phyloP scores from a whole-genome alignment of 2,888 invertebrate species.

The Leptopilina drosophilae region DNA sequence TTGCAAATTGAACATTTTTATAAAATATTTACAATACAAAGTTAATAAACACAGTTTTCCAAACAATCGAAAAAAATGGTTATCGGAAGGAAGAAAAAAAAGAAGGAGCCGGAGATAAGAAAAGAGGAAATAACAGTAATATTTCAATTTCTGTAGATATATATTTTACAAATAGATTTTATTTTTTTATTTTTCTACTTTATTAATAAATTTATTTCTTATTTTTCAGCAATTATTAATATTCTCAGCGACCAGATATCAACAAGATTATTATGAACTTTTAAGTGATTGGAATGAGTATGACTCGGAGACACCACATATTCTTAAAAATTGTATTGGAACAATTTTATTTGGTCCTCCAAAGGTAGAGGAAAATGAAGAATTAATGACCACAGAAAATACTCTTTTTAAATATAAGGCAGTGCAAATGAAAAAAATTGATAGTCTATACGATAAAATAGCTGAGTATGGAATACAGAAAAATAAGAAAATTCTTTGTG shows the following conservation, averaged over 20 bases:
- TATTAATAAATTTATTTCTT: not conserved
- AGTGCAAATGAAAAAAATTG: constrained; percentile 43
- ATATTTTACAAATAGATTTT: too few relatives aligned
- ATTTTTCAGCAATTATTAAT: constrained; percentile 11
- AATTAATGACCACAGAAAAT: not conserved
- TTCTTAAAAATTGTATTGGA: constrained; percentile 24
- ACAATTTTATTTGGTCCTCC: constrained; percentile 21
- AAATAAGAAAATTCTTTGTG: constrained; percentile 52
- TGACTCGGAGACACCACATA: not conserved
- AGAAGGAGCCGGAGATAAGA: too few relatives aligned
- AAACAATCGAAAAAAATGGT: too few relatives aligned
- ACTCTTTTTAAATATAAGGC: constrained; percentile 41
- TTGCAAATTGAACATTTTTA: too few relatives aligned
- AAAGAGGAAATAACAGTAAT: too few relatives aligned
- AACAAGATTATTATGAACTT: constrained; percentile 32
- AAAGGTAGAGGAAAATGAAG: not conserved
- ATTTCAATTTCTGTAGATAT: too few relatives aligned
- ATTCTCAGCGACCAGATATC: not conserved
- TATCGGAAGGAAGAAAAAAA: too few relatives aligned
- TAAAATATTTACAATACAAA: too few relatives aligned
- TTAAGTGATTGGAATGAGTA: constrained; percentile 25
- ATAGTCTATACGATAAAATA: constrained; percentile 53
- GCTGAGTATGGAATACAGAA: constrained; percentile 51
- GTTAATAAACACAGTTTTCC: too few relatives aligned
- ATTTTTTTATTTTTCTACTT: not conserved